Base-by-base conservation (phyloP, 2,797 vertebrate species). In the Austrolebias charrua region DNA sequence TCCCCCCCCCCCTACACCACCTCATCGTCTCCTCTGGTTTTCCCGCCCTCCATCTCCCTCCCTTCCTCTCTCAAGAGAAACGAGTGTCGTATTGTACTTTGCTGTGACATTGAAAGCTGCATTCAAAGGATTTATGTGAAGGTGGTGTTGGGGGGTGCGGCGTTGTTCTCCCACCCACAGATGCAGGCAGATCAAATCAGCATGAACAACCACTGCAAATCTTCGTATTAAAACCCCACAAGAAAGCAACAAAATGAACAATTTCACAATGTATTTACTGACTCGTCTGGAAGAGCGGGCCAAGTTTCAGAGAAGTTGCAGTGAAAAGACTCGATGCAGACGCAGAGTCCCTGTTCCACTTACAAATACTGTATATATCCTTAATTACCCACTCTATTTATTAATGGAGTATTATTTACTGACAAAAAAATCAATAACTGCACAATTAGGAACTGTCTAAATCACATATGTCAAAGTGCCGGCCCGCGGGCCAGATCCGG, bases 71-170 rank as follows among this genome's bases (percentile, higher is more conserved):
- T 84, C 80, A 53, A 66, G 85, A 87, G 84, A 84, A 78, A 84
- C 80, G 76, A 82, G 69, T 52, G 40, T 73, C 13, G 62, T 87
- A 77, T 69, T 80, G 71, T 80, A 83, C 80, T 85, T 81, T 81
- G 75, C 81, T 58, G 63, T 92, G 89, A 89, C 86, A 90, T 86
- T 90, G 84, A 91, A 82, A 83, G 73, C 78, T 83, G 82, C 70
- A 87, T 89, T 89, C 85, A 81, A 87, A 84, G 86, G 80, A 87
- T 89, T 88, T 84, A 80, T 86, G 79, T 81, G 72, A 78, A 72
- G 72, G 73, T 76, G 78, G 45, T 78, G 74, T 12, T 40, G 38
- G 38, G 24, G 71, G 80, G 73, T 75, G 63, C 66, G 80, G 59
- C 73, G 62, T 73, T 51, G 63, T 63, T 72, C 65, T 77, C 76